These are phyloP conservation scores for Acridotheres tristis DNA, from an alignment of 2,797 vertebrate genomes.

Conservation along the genomic window DNA sequence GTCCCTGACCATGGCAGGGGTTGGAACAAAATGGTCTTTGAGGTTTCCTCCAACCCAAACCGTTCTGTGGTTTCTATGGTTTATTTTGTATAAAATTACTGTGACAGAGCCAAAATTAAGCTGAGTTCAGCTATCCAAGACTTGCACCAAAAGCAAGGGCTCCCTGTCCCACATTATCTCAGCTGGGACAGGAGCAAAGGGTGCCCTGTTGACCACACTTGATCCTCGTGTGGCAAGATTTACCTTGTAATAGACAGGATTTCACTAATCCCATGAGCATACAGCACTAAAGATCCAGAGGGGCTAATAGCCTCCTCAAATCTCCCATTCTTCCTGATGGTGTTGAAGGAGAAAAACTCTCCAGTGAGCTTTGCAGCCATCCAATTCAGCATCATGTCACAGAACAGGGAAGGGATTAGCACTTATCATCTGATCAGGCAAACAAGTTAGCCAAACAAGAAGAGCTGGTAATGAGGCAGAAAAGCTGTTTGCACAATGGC, in stretches of 20 bases:
- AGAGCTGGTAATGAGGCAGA: constrained; percentile 13
- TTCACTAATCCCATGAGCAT: not conserved
- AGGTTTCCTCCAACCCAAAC: not conserved
- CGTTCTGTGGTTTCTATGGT: not conserved
- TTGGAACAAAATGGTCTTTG: not conserved
- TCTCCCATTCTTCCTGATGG: not conserved
- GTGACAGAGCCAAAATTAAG: not conserved
- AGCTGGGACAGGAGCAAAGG: not conserved
- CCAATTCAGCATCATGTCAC: not conserved
- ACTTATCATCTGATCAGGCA: not conserved
- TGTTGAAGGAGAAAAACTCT: not conserved
- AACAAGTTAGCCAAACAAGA: constrained; percentile 31
- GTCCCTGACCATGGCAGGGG: not conserved
- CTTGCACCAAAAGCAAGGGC: not conserved
- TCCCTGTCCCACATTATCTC: not conserved
- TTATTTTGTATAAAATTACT: not conserved
- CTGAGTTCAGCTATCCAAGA: not conserved
- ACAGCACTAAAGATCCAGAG: not conserved
- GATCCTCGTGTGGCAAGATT: not conserved
- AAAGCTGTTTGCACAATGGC: not conserved
- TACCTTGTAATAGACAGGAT: not conserved
- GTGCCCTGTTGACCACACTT: not conserved
- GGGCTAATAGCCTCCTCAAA: not conserved
- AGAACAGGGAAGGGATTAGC: not conserved
- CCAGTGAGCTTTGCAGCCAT: not conserved